Conservation (phyloP, 2,797 vertebrate genomes). For the Allobates femoralis region DNA sequence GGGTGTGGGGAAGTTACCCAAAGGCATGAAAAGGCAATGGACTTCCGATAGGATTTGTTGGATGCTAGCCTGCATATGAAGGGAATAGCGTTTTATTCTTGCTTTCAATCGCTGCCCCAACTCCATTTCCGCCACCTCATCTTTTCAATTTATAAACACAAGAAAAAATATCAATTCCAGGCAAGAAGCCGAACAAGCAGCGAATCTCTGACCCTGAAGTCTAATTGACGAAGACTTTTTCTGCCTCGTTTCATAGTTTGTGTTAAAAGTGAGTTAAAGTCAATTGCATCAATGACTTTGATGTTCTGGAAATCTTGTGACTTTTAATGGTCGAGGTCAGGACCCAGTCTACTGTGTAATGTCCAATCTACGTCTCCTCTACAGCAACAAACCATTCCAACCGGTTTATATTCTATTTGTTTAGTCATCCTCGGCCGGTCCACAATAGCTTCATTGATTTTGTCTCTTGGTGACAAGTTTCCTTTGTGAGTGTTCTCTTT, state of each 20-base stretch:
- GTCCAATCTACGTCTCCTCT: conserved; percentile 44
- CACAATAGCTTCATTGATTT: conserved; percentile 50
- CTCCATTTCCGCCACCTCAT: background rate
- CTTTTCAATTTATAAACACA: background rate
- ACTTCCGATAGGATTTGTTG: too few species aligned
- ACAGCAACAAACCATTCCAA: conserved; percentile 19
- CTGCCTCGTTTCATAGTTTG: conserved; percentile 45
- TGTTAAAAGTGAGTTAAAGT: conserved; percentile 47
- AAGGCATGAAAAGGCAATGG: too few species aligned
- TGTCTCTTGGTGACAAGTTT: conserved; percentile 23
- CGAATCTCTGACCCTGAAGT: conserved; percentile 24
- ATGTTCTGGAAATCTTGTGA: conserved; percentile 32
- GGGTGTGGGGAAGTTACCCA: too few species aligned
- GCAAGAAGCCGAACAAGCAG: background rate
- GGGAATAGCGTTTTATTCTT: background rate
- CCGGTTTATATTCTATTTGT: conserved; percentile 46
- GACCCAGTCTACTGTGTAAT: conserved; percentile 44
- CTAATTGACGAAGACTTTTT: conserved; percentile 2
- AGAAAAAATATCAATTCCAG: background rate
- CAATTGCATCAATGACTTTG: conserved; percentile 39
- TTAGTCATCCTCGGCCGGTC: conserved; percentile 7
- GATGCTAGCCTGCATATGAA: background rate
- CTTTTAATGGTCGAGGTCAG: conserved; percentile 43
- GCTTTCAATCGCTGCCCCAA: too few species aligned
- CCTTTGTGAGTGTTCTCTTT: conserved; percentile 34